Base-by-base conservation (phyloP, 1,140 invertebrate genomes). In the Dreissena polymorpha region DNA sequence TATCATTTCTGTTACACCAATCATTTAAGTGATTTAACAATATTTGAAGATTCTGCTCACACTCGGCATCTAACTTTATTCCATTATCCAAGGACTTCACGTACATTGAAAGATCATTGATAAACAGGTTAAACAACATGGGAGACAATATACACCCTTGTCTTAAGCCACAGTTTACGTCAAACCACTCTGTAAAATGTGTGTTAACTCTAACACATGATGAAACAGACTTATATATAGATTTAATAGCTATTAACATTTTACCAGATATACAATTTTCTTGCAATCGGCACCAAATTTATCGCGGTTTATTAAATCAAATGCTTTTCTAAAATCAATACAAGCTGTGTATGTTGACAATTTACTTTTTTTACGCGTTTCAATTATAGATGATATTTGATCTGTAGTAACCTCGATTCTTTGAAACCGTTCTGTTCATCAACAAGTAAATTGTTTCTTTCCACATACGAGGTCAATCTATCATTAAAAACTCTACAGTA, bases 321-420 rank as follows among this genome's bases (percentile, higher is more conserved):
- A 83, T 18, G 86, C 86, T 25, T 85, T 85, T 5, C 53, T 39
- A 65, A 87, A 86, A 72, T 86, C 83, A n/a, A 85, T 85, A 63
- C 80, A 84, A n/a, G 78, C 69, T 5, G 53, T 16, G 69, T 80
- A 85, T 14, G 75, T 85, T 10, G 63, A 63, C 29, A 65, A 10
- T 67, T 63, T 71, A 21, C 29, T 25, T 67, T 39, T n/a, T 23
- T 87, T 80, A 50, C 84, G 79, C 3, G 64, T 76, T 69, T 79
- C 75, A 51, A 83, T 76, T 51, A 83, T 77, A 6, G 76, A 65
- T 39, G 50, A 75, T 5, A 85, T 39, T 10, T 87, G 86, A 77
- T 87, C 84, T 25, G 78, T 51, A 14, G 78, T 85, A 70, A 23
- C n/a, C 76, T 18, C 79, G 65, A 10, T 70, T 63, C 55, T 74